Evolutionary conservation across 2,888 invertebrate species (phyloP), one percentile per base, ranked within the genome.

Genomic region (Microdon myrmicae): DNA sequence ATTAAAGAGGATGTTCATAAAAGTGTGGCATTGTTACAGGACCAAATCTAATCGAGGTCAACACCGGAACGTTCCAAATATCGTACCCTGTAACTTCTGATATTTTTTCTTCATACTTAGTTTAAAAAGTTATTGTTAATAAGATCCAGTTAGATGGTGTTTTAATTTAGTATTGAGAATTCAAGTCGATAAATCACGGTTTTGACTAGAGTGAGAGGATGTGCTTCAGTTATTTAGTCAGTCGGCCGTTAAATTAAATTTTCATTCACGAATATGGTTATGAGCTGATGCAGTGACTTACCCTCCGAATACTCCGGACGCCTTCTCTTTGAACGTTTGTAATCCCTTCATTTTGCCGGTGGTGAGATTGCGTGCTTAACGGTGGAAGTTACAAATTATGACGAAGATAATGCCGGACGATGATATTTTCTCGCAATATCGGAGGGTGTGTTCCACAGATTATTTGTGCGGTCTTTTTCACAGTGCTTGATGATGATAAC

Each of bases 221-320:
- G 71, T 68, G 72, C 73, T 71, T 48, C 67, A 69, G 69, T 70
- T 64, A 60, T 49, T 64, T 71, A 71, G 67, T 68, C 75, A 79
- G 55, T 77, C 74, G 76, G 68, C 77, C 78, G 78, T 77, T 75
- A 78, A 78, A 78, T 78, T 78, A 77, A 75, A 74, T 73, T 75
- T 69, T 53, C 49, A 64, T 54, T 48, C 58, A 60, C 45, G 38
- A 37, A 49, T 31, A 45, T 45, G 47, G 49, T 67, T 64, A 58
- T 49, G 48, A 58, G 23, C 43, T 44, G 47, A 49, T 23, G 38
- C 43, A 53, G 17, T 45, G 68, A 78, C 79, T 79, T 71, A 79
- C 79, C 79, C 79, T 70, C 76, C 66, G 45, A 79, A 78, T 51
- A 74, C 78, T 59, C 79, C 78, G 49, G 76, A 70, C 59, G 79